These are phyloP conservation scores for Odontocolon sp. DNA, from an alignment of 2,888 invertebrate species.

Conservation along the genomic window DNA sequence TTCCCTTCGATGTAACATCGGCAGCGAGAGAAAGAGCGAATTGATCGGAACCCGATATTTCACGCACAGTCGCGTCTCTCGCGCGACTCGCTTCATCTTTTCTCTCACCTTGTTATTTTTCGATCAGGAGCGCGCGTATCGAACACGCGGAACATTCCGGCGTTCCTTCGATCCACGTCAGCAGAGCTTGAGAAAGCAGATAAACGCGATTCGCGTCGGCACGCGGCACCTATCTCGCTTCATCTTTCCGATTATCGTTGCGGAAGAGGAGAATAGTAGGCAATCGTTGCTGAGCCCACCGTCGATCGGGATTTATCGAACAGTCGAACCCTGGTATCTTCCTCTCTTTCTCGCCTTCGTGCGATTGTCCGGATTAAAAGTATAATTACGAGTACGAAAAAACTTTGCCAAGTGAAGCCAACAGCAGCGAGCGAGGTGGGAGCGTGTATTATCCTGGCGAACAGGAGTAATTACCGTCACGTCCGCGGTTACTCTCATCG, in stretches of 20 bases:
- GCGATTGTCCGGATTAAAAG: constrained; percentile 35
- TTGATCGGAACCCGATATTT: constrained; percentile 60
- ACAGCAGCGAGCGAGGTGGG: background rate
- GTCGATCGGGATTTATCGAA: constrained; percentile 33
- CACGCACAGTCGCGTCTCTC: constrained; percentile 52
- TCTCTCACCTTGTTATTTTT: constrained; percentile 47
- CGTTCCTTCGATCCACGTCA: constrained; percentile 34
- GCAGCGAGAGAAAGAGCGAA: constrained; percentile 7
- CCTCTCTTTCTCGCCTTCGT: constrained; percentile 2
- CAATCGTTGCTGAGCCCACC: constrained; percentile 16
- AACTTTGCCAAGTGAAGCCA: too few relatives aligned
- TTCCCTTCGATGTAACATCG: constrained; percentile 8
- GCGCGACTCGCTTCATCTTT: constrained; percentile 19
- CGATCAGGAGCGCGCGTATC: constrained; percentile 51
- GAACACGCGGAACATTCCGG: constrained; percentile 53
- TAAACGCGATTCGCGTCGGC: constrained; percentile 57
- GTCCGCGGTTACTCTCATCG: constrained; percentile 23
- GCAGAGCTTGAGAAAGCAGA: constrained; percentile 31
- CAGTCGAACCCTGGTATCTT: constrained; percentile 9
- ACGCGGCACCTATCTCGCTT: constrained; percentile 1
- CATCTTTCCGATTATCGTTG: constrained; percentile 3
- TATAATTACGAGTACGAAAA: constrained; percentile 28
- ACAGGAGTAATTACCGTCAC: constrained; percentile 40
- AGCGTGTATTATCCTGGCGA: background rate
- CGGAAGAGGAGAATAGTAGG: constrained; percentile 22